Evolutionary conservation across 2,888 invertebrate species (phyloP).

Genomic region (Koerneria pararmatus): DNA sequence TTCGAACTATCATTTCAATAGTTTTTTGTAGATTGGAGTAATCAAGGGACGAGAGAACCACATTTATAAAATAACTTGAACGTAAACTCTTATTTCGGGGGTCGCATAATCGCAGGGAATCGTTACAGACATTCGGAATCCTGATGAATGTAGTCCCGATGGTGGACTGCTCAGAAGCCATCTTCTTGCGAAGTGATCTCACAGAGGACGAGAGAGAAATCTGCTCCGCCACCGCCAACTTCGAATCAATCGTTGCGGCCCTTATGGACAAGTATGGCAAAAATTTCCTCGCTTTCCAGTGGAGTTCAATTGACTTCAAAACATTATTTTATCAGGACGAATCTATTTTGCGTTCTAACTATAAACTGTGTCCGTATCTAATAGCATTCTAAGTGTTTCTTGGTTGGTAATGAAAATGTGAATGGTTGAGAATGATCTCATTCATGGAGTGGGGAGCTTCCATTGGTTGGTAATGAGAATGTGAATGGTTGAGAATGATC

Average conservation of each 20-base stretch:
- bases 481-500: too few species aligned
- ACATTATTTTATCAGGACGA: too few species aligned
- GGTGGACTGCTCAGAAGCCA: slow-evolving; percentile 78
- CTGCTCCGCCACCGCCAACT: slow-evolving; percentile 78
- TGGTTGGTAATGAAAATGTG: too few species aligned
- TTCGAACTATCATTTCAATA: neutral
- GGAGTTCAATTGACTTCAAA: too few species aligned
- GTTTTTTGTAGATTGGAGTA: neutral
- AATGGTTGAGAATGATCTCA: too few species aligned
- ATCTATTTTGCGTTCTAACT: too few species aligned
- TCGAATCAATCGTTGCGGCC: slow-evolving; percentile 83
- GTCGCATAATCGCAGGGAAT: too few species aligned
- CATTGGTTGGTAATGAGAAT: too few species aligned
- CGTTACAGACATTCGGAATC: slow-evolving; percentile 61
- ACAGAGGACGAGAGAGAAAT: slow-evolving; percentile 72
- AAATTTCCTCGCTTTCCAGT: too few species aligned
- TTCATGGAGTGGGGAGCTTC: too few species aligned
- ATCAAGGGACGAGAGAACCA: neutral
- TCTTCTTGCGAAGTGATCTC: slow-evolving; percentile 70
- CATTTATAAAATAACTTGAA: neutral
- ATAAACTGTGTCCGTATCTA: too few species aligned
- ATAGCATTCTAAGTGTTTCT: too few species aligned
- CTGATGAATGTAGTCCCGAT: slow-evolving; percentile 77
- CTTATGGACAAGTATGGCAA: slow-evolving; percentile 76
- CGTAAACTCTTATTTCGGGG: neutral